Percentiles rank a stretch among this genome's conserved stretches.
phyloP scores from a whole-genome alignment of 1,140 invertebrate species.

The Campoletis sonorensis region DNA sequence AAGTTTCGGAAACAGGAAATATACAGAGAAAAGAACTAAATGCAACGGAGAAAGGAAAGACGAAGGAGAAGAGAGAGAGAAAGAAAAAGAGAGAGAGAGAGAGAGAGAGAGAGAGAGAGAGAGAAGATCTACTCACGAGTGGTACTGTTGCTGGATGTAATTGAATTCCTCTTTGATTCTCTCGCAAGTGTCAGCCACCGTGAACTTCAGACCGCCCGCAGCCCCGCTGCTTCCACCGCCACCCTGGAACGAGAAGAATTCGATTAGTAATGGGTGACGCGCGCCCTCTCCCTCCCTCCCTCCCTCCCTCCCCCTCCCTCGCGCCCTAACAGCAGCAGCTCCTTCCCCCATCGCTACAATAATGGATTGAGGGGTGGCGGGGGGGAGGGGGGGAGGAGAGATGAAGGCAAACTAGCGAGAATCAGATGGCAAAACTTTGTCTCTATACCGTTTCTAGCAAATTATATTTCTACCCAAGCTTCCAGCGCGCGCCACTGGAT shows the following conservation, averaged over 20 bases:
- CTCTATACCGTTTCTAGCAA: not conserved
- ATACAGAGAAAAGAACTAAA: too few relatives aligned
- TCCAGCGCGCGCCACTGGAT: not conserved
- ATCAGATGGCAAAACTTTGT: conserved; percentile 12
- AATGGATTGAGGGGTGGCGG: too few relatives aligned
- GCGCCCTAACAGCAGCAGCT: too few relatives aligned
- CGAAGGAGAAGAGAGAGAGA: conserved; percentile 6
- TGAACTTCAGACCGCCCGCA: conserved; percentile 90
- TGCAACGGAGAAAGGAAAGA: not conserved
- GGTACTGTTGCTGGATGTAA: conserved; percentile 98
- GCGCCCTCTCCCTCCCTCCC: not conserved
- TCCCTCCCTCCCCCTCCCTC: not conserved
- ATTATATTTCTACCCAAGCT: not conserved
- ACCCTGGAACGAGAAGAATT: conserved; percentile 81
- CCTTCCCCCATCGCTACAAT: not conserved
- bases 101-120: too few relatives aligned
- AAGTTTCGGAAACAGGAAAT: too few relatives aligned
- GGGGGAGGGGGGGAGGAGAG: too few relatives aligned
- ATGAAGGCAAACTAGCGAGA: not conserved
- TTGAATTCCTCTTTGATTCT: conserved; percentile 99
- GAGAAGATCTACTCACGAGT: conserved; percentile 88
- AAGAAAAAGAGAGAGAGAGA: not conserved
- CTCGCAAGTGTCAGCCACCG: conserved; percentile 96
- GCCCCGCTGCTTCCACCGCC: conserved; percentile 92
- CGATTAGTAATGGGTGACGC: conserved; percentile 34